phyloP scores from a whole-genome alignment of 35 echinoderm and acorn worm genomes.

The Apostichopus japonicus region DNA sequence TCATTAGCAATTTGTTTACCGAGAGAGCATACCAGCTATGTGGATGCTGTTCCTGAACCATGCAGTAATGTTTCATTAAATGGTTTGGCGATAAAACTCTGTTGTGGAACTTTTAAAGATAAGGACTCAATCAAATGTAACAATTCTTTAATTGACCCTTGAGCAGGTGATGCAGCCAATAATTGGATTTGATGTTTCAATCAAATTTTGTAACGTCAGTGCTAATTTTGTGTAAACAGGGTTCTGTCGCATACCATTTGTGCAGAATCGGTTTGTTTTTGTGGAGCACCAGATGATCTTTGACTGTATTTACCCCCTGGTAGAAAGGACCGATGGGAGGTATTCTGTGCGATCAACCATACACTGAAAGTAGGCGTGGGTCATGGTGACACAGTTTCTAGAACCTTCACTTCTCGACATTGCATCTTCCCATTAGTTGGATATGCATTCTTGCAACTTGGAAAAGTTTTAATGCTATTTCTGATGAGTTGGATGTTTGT shows the following conservation, averaged over 20 bases:
- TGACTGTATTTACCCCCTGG: constrained; percentile 10
- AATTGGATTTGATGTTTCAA: constrained; percentile 33
- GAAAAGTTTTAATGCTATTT: too few relatives aligned
- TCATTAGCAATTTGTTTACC: constrained; percentile 27
- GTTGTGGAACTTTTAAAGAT: constrained; percentile 14
- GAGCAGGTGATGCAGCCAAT: constrained; percentile 28
- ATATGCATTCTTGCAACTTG: too few relatives aligned
- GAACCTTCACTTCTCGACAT: background rate
- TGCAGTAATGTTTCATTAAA: constrained; percentile 6
- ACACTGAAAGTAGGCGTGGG: constrained; percentile 6
- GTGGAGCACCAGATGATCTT: too few relatives aligned
- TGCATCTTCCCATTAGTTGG: background rate
- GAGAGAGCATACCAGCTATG: constrained; percentile 11
- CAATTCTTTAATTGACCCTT: constrained; percentile 38
- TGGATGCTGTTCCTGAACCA: background rate
- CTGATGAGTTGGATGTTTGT: too few relatives aligned
- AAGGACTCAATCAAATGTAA: constrained; percentile 37
- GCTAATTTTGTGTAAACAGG: constrained; percentile 48
- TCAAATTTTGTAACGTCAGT: constrained; percentile 34
- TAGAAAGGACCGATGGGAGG: constrained; percentile 5
- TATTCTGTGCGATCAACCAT: too few relatives aligned
- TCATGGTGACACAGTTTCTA: constrained; percentile 12
- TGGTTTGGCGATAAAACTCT: constrained; percentile 5
- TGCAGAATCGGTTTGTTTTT: background rate
- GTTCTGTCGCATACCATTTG: constrained; percentile 29